Evolutionary conservation across 2,113 vertebrate genomes (phyloP).

Genomic region (Sceloporus undulatus): DNA sequence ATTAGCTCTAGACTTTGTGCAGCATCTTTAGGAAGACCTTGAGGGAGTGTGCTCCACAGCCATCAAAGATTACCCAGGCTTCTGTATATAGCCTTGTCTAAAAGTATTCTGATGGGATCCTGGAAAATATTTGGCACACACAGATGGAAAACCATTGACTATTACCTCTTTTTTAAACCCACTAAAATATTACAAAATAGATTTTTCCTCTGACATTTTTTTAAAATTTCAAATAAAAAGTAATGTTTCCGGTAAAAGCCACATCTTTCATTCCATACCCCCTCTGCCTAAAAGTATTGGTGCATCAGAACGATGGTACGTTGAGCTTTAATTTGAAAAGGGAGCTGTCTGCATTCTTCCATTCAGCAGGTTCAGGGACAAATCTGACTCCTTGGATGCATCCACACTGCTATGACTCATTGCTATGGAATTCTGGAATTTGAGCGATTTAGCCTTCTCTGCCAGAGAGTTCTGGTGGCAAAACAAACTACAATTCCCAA

Average conservation of each 20-base stretch:
- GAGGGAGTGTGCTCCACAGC: neutral
- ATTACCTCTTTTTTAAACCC: neutral
- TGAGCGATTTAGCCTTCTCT: too few relatives aligned
- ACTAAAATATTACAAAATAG: neutral
- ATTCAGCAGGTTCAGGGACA: neutral
- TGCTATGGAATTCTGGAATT: too few relatives aligned
- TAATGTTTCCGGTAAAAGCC: neutral
- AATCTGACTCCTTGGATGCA: too few relatives aligned
- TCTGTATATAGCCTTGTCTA: neutral
- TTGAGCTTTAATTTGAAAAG: neutral
- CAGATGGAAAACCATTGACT: neutral
- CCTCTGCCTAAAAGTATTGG: neutral
- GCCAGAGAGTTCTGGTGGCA: too few relatives aligned
- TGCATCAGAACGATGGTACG: accelerated
- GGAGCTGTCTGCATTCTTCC: neutral
- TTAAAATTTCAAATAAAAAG: too few relatives aligned
- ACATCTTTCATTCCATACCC: neutral
- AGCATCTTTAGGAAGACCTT: neutral
- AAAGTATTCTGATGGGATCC: neutral
- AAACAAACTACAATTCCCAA: too few relatives aligned
- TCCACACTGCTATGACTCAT: too few relatives aligned
- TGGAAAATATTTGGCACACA: neutral
- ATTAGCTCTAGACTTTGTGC: neutral
- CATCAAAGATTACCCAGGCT: neutral
- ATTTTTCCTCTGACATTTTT: neutral